A percentile compares a stretch with the other conserved stretches of the same genome.
phyloP scores from a whole-genome alignment of 2,113 vertebrate genomes.

The Ramphastos sulfuratus region DNA sequence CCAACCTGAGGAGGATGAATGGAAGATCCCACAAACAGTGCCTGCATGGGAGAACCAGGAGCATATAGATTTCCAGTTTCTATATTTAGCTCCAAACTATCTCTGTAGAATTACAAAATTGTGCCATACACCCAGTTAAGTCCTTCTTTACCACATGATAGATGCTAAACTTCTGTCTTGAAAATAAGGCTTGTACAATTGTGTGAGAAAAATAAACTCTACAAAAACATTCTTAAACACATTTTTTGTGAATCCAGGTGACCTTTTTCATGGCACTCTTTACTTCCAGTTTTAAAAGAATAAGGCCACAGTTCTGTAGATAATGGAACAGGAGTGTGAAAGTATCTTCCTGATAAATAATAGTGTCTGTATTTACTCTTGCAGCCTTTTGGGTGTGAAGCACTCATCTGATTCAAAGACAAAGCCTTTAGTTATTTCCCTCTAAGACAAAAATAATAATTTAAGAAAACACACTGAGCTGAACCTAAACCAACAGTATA shows the following conservation, averaged over 20 bases:
- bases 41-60: background rate
- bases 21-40: background rate
- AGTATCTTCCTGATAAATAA: background rate
- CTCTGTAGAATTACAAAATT: background rate
- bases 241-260: background rate
- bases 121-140: rapidly evolving
- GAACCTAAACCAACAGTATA: background rate
- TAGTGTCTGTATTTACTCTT: background rate
- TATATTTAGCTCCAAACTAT: conserved; percentile 17
- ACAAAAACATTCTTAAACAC: background rate
- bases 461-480: background rate
- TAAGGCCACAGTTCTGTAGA: background rate
- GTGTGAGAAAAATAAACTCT: background rate
- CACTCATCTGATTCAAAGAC: background rate
- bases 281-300: background rate
- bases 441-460: background rate
- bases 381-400: background rate
- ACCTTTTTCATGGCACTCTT: background rate
- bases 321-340: background rate
- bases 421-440: background rate
- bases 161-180: background rate
- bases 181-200: background rate
- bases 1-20: background rate
- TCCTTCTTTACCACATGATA: background rate
- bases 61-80: background rate